phyloP scores from a whole-genome alignment of 2,888 invertebrate genomes.

The Melipona beecheii region DNA sequence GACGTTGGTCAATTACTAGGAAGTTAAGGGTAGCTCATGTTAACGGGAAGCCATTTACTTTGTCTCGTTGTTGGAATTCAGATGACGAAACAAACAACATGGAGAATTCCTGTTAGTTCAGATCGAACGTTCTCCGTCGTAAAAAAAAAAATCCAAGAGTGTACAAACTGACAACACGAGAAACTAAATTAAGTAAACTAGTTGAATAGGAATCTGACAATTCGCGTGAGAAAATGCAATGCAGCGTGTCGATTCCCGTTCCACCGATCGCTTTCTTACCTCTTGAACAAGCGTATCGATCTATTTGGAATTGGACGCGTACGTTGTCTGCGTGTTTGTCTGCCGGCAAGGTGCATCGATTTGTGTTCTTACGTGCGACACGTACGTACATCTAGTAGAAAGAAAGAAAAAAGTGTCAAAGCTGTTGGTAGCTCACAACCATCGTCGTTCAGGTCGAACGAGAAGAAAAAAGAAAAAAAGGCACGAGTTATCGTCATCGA shows the following conservation, averaged over 20 bases:
- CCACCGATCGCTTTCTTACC: background rate
- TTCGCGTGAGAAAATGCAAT: background rate
- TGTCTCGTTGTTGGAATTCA: background rate
- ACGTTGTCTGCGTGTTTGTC: background rate
- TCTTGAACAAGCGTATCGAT: background rate
- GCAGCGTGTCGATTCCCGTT: background rate
- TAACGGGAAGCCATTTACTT: slow-evolving; percentile 9
- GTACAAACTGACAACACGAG: background rate
- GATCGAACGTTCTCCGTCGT: background rate
- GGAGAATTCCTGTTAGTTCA: background rate
- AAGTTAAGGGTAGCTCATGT: background rate
- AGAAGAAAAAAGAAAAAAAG: background rate
- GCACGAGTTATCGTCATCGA: background rate
- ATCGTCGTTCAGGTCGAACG: background rate
- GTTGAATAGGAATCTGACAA: no score
- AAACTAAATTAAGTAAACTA: background rate
- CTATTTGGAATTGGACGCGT: background rate
- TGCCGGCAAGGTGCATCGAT: background rate
- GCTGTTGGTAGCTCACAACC: background rate
- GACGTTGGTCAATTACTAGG: background rate
- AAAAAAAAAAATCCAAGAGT: background rate
- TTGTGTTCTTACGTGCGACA: background rate
- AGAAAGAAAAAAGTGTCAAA: background rate
- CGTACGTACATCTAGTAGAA: background rate
- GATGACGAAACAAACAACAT: background rate